Percentiles rank a stretch among this genome's conserved stretches.
Evolutionary conservation across 2,797 vertebrate genomes (phyloP).

Genomic region (Falco biarmicus): DNA sequence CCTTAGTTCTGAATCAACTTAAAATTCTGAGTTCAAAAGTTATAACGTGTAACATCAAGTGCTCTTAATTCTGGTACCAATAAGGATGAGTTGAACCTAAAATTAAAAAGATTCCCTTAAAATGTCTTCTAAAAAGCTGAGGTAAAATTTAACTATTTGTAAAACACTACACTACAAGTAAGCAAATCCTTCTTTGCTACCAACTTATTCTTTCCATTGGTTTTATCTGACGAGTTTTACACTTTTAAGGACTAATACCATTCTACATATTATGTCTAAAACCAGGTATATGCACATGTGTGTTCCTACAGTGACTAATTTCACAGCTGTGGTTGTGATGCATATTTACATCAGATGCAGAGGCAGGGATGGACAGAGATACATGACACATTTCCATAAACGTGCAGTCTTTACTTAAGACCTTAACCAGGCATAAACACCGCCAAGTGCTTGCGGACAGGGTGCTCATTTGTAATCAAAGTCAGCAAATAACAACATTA

Average conservation of each 20-base stretch:
- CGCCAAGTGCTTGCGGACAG: background rate
- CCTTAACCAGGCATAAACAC: background rate
- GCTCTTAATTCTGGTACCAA: background rate
- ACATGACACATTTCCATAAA: background rate
- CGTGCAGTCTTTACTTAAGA: background rate
- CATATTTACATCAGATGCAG: background rate
- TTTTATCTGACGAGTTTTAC: background rate
- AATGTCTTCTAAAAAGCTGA: background rate
- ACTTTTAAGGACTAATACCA: background rate
- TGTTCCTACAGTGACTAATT: background rate
- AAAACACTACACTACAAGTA: background rate
- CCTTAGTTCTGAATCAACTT: background rate
- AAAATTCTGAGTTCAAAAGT: background rate
- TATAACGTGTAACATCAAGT: background rate
- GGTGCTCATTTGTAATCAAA: background rate
- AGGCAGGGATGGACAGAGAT: background rate
- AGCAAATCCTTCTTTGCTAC: background rate
- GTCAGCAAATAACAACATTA: background rate
- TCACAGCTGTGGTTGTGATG: background rate
- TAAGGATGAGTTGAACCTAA: background rate
- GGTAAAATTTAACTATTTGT: background rate
- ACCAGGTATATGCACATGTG: background rate
- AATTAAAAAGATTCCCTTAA: background rate
- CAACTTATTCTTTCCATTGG: background rate
- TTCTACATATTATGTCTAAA: background rate